Evolutionary conservation across 2,113 vertebrate species (phyloP).

Genomic region (Silurus meridionalis): DNA sequence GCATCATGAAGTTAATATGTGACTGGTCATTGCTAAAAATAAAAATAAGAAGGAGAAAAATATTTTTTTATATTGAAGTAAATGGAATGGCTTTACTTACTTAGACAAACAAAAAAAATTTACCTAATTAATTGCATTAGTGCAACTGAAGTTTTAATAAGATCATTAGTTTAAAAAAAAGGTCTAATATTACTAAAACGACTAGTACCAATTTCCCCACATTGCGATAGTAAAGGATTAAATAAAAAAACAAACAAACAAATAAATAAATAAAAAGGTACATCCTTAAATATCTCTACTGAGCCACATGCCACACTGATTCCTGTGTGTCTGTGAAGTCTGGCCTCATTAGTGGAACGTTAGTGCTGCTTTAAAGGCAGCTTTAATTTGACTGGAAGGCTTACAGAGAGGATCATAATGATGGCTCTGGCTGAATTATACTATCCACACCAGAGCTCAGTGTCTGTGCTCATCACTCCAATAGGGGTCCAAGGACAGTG

Average conservation of each 20-base stretch:
- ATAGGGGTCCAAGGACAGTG: conserved; percentile 11
- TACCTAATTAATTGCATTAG: too few species aligned
- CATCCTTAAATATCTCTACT: neutral
- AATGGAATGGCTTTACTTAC: too few species aligned
- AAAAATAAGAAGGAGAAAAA: too few species aligned
- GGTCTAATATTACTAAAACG: neutral
- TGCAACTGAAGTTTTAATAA: neutral
- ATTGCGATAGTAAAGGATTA: neutral
- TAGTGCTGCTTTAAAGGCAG: conserved; percentile 54
- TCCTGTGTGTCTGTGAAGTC: conserved; percentile 16
- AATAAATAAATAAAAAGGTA: neutral
- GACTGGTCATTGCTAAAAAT: neutral
- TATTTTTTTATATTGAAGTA: too few species aligned
- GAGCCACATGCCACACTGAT: conserved; percentile 4
- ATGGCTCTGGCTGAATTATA: conserved; percentile 28
- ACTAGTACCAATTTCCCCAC: neutral
- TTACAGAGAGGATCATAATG: conserved; percentile 33
- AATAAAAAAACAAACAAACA: neutral
- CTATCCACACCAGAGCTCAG: conserved; percentile 8
- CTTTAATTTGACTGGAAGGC: conserved; percentile 45
- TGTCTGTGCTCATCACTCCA: conserved; percentile 12
- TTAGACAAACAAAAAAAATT: too few species aligned
- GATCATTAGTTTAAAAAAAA: neutral
- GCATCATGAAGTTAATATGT: neutral
- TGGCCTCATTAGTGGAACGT: conserved; percentile 59